phyloP scores from a whole-genome alignment of 2,113 vertebrate genomes.

The cat (Felis catus) region F.catus_Fca126_mat1.0 CM031415.1:149593001-149593500 shows the following conservation, averaged over 20 bases:
- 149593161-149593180: not conserved
- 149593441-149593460: not conserved
- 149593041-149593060: not conserved
- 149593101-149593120: not conserved
- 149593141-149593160: not conserved
- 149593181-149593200: not conserved
- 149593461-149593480: not conserved
- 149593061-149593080: not conserved
- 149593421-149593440: not conserved
- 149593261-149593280: not conserved
- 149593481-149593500: not conserved
- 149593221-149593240: not conserved
- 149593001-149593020: not conserved
- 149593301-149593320: not conserved
- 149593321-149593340: not conserved
- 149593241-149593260: not conserved
- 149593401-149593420: not conserved
- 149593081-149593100: not conserved
- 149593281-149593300: not conserved
- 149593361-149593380: not conserved
- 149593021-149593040: not conserved
- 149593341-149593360: not conserved
- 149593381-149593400: not conserved
- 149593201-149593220: not conserved
- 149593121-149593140: not conserved